Percentiles rank a stretch among this genome's conserved stretches.
Evolutionary conservation across 1,140 invertebrate species (phyloP).

Genomic region (Gonatopus flavifemur): DNA sequence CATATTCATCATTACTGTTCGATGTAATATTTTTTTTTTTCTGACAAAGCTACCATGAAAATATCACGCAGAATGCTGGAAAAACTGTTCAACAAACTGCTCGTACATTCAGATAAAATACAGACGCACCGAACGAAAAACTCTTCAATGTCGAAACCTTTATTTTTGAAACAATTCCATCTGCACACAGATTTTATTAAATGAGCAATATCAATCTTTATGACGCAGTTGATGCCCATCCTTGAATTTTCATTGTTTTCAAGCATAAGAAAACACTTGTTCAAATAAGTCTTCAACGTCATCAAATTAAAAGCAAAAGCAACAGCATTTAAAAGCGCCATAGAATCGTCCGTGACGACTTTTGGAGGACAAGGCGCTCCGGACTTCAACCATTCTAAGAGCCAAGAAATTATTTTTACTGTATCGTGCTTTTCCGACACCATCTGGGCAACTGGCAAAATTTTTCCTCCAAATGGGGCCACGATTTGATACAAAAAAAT

Average conservation of each 20-base stretch:
- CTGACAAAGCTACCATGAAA: background rate
- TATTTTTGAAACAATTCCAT: slow-evolving; percentile 16
- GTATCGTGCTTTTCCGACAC: slow-evolving; percentile 13
- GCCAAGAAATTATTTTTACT: slow-evolving; percentile 7
- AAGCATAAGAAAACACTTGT: slow-evolving; percentile 6
- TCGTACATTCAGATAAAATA: no score
- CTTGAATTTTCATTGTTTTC: background rate
- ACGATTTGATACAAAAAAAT: slow-evolving; percentile 18
- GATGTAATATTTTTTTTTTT: slow-evolving; percentile 1
- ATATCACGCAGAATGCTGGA: background rate
- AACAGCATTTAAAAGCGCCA: slow-evolving; percentile 16
- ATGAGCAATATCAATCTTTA: slow-evolving; percentile 25
- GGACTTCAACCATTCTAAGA: slow-evolving; percentile 6
- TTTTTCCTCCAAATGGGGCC: slow-evolving; percentile 8
- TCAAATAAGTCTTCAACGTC: background rate
- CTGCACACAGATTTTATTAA: slow-evolving; percentile 20
- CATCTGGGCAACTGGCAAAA: slow-evolving; percentile 20
- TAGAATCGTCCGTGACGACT: slow-evolving; percentile 15
- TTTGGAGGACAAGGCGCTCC: slow-evolving; percentile 2
- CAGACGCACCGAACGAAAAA: slow-evolving; percentile 22
- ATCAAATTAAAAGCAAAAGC: slow-evolving; percentile 9
- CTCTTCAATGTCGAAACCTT: slow-evolving; percentile 11
- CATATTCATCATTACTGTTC: background rate
- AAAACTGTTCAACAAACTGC: no score
- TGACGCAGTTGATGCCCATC: slow-evolving; percentile 1